phyloP scores from a whole-genome alignment of 2,113 vertebrate genomes.

The Alligator mississippiensis region DNA sequence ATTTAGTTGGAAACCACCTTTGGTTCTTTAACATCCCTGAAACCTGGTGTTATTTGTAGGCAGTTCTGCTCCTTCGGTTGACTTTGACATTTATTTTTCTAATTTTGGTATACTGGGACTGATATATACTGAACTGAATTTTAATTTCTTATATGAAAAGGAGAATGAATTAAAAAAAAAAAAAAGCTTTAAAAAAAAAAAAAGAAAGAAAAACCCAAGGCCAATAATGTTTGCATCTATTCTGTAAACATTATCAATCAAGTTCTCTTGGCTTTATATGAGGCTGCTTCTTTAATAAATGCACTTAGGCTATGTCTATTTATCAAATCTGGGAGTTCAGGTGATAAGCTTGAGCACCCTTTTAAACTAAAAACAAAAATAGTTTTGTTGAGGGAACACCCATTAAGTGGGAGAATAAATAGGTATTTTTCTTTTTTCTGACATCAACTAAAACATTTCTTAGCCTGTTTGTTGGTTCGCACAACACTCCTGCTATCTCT shows the following conservation, averaged over 20 bases:
- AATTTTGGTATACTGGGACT: neutral
- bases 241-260: conserved; percentile 42
- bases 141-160: neutral
- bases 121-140: neutral
- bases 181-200: neutral
- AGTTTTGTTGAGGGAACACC: neutral
- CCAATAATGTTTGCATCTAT: neutral
- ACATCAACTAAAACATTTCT: neutral
- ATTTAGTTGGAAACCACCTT: neutral
- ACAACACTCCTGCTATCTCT: neutral
- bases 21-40: neutral
- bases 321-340: conserved; percentile 26
- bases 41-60: neutral
- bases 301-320: neutral
- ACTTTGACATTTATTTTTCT: neutral
- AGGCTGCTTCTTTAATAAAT: conserved; percentile 46
- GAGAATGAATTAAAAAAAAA: neutral
- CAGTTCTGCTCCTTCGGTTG: neutral
- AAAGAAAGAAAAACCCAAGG: neutral
- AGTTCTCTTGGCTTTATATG: neutral
- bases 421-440: neutral
- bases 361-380: conserved; percentile 9
- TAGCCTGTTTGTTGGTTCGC: neutral
- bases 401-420: neutral
- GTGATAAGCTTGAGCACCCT: neutral